Evolutionary conservation across 2,888 invertebrate species (phyloP).

Genomic region (Sacculina carcini): DNA sequence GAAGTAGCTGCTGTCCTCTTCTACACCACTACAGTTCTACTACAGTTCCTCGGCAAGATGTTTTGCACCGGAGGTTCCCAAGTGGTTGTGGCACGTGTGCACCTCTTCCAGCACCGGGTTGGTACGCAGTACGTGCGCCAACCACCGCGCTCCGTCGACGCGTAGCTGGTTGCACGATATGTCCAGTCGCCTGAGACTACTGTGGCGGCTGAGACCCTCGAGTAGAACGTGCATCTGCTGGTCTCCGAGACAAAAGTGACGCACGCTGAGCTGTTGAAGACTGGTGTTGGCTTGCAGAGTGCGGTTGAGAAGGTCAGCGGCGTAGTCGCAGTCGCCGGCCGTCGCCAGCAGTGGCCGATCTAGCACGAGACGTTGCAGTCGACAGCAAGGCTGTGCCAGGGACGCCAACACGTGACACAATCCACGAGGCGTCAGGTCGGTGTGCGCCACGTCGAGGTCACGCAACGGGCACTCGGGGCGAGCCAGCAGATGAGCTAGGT

Average conservation of each 20-base stretch:
- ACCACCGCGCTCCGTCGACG: background rate
- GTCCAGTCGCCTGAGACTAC: background rate
- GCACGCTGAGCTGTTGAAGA: background rate
- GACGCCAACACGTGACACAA: background rate
- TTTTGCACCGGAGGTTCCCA: background rate
- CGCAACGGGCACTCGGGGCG: background rate
- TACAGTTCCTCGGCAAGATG: background rate
- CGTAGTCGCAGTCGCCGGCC: background rate
- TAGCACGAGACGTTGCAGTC: background rate
- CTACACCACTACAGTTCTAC: too few species aligned
- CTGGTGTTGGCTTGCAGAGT: background rate
- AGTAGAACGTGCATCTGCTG: background rate
- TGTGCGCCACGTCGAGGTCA: background rate
- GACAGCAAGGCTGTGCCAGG: background rate
- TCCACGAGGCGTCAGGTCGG: background rate
- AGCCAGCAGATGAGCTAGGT: background rate
- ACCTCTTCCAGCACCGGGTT: background rate
- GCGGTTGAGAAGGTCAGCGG: background rate
- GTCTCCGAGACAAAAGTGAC: background rate
- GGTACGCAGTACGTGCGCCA: background rate
- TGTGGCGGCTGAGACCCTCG: background rate
- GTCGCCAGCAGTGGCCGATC: constrained; percentile 1
- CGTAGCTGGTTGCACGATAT: background rate
- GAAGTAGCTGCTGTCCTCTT: constrained; percentile 61
- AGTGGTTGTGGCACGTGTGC: background rate